Conservation (phyloP, 1,140 invertebrate genomes). For the Drosophila orena region DNA sequence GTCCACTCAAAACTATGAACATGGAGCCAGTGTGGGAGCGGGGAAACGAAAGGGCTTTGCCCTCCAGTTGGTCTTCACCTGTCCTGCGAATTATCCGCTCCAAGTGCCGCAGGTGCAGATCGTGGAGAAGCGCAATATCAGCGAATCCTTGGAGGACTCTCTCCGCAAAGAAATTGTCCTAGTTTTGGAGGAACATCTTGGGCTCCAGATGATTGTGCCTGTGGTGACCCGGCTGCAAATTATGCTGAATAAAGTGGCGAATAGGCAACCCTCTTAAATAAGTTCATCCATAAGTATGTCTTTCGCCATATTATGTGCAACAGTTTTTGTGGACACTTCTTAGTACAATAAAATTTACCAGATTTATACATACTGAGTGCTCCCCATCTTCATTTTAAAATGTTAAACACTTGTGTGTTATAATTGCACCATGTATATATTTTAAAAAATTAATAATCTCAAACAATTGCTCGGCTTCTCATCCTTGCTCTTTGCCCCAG, state of each 20-base stretch:
- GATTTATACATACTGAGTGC: neutral
- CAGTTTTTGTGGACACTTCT: too few species aligned
- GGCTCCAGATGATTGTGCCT: constrained; percentile 68
- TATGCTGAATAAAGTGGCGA: constrained; percentile 45
- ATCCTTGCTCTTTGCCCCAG: neutral
- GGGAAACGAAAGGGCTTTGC: constrained; percentile 34
- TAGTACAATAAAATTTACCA: too few species aligned
- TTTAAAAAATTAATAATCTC: constrained; percentile 1
- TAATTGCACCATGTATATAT: constrained; percentile 1
- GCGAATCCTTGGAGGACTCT: constrained; percentile 32
- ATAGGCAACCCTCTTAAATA: neutral
- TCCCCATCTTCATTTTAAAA: too few species aligned
- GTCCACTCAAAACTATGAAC: constrained; percentile 57
- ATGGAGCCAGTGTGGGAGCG: constrained; percentile 11
- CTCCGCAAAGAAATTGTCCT: constrained; percentile 42
- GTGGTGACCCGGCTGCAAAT: constrained; percentile 62
- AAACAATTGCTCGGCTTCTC: neutral
- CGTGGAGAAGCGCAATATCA: constrained; percentile 60
- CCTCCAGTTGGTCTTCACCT: constrained; percentile 60
- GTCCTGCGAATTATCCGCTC: constrained; percentile 53
- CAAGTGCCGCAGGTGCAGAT: constrained; percentile 52
- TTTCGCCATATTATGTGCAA: too few species aligned
- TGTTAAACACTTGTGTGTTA: neutral
- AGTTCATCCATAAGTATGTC: neutral
- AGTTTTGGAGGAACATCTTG: constrained; percentile 57